phyloP scores from a whole-genome alignment of 92 coral and sea anemone species.

The Zoanthus sociatus region DNA sequence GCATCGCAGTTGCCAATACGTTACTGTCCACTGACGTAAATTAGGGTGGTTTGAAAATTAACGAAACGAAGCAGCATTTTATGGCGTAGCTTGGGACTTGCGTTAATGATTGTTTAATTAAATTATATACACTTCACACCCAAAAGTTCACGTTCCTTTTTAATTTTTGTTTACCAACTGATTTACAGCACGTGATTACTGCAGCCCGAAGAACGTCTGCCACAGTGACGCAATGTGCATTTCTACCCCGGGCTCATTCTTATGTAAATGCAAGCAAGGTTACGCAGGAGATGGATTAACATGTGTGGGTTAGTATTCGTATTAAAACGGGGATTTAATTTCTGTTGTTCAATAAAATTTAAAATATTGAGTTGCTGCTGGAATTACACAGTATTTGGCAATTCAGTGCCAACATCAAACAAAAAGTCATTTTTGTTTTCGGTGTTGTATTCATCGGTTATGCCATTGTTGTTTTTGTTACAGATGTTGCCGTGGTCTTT shows the following conservation, averaged over 20 bases:
- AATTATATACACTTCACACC: neutral
- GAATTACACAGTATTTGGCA: too few relatives aligned
- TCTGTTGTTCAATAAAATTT: too few relatives aligned
- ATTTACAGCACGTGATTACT: conserved; percentile 28
- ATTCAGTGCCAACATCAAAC: too few relatives aligned
- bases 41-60: too few relatives aligned
- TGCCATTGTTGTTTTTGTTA: neutral
- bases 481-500: neutral
- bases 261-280: conserved; percentile 25
- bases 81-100: too few relatives aligned
- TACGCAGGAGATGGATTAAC: conserved; percentile 23
- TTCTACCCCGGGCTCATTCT: conserved; percentile 16
- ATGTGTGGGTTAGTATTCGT: conserved; percentile 22
- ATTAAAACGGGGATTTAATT: too few relatives aligned
- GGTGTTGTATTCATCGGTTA: neutral
- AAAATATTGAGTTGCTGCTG: too few relatives aligned
- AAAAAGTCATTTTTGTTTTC: too few relatives aligned
- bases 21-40: too few relatives aligned
- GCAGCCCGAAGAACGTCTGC: conserved; percentile 3
- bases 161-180: neutral
- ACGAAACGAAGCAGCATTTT: too few relatives aligned
- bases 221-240: conserved; percentile 20
- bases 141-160: neutral
- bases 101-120: too few relatives aligned
- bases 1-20: too few relatives aligned